Conservation (phyloP, 2,113 vertebrate species). For the Tamias sibiricus region DNA sequence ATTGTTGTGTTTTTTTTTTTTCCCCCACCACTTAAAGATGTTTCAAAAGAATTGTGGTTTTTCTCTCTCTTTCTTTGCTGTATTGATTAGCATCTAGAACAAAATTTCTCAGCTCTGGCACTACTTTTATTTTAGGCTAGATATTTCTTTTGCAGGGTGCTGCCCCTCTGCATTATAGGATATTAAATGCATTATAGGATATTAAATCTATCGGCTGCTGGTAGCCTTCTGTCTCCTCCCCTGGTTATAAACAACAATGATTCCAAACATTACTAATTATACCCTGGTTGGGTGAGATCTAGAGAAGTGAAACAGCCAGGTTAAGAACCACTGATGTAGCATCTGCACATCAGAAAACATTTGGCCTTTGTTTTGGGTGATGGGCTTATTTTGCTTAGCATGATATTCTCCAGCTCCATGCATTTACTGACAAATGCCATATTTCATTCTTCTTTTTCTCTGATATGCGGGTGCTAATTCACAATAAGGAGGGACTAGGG, state of each 20-base stretch:
- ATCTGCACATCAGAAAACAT: too few relatives aligned
- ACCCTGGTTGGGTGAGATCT: accelerated
- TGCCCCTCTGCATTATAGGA: not conserved
- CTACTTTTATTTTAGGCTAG: not conserved
- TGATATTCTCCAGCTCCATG: too few relatives aligned
- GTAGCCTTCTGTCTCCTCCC: too few relatives aligned
- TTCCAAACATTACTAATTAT: not conserved
- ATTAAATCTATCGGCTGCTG: too few relatives aligned
- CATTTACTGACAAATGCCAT: too few relatives aligned
- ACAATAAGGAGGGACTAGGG: too few relatives aligned
- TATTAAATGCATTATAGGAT: not conserved
- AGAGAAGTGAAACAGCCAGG: not conserved
- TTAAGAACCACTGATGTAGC: not conserved
- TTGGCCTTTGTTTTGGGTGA: too few relatives aligned
- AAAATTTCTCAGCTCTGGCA: not conserved
- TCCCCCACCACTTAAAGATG: not conserved
- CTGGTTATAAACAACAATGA: not conserved
- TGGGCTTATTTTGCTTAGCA: too few relatives aligned
- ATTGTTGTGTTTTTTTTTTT: too few relatives aligned
- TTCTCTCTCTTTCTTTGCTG: not conserved
- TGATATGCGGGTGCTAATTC: too few relatives aligned
- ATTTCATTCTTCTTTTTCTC: too few relatives aligned
- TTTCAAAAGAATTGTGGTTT: not conserved
- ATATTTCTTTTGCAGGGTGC: too few relatives aligned
- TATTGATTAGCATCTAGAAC: not conserved